Evolutionary conservation across 2,888 invertebrate genomes (phyloP).

Genomic region (Eudemis profundana): DNA sequence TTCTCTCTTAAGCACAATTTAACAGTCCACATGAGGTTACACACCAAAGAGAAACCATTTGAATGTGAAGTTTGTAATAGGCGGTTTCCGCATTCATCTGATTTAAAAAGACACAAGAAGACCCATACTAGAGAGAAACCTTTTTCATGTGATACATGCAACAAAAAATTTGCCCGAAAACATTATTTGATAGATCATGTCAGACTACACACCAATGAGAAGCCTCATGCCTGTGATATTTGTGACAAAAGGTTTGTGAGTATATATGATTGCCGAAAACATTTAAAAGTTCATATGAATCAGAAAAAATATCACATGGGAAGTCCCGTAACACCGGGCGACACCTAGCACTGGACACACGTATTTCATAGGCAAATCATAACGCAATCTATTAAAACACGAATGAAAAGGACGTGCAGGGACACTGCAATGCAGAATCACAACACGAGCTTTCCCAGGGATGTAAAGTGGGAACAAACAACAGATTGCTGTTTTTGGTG

Average conservation of each 20-base stretch:
- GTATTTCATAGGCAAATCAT: too few species aligned
- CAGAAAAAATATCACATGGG: too few species aligned
- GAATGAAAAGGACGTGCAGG: too few species aligned
- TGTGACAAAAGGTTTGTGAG: conserved; percentile 17
- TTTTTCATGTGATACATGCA: conserved; percentile 41
- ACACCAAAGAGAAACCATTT: conserved; percentile 12
- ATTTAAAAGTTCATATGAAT: conserved; percentile 21
- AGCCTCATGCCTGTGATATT: conserved; percentile 11
- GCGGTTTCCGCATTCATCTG: background rate
- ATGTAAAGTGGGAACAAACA: too few species aligned
- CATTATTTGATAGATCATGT: conserved; percentile 7
- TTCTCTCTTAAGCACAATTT: conserved; percentile 25
- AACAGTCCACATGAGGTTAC: conserved; percentile 5
- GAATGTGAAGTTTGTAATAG: conserved; percentile 15
- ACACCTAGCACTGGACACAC: too few species aligned
- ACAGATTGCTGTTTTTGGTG: too few species aligned
- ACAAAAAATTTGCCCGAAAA: conserved; percentile 20
- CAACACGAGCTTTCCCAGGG: too few species aligned
- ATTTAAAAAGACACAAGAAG: conserved; percentile 11
- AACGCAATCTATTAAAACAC: too few species aligned
- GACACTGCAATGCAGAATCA: too few species aligned
- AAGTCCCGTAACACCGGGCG: too few species aligned
- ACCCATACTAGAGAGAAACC: conserved; percentile 38
- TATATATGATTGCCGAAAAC: conserved; percentile 1
- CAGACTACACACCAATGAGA: conserved; percentile 7